Evolutionary conservation across 2,888 invertebrate species (phyloP).

Genomic region (Yponomeuta plumbellus): DNA sequence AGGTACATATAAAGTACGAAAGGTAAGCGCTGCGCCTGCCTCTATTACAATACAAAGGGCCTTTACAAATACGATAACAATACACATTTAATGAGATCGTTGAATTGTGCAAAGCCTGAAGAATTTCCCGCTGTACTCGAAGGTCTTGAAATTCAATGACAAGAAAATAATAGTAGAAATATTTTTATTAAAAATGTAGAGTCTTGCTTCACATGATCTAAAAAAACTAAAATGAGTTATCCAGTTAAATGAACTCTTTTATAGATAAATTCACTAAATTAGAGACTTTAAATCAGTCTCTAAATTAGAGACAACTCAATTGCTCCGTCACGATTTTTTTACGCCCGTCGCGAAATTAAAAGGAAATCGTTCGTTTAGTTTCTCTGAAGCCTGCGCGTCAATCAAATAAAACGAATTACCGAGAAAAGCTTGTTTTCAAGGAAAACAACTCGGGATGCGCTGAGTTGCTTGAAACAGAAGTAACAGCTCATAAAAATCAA

Average conservation of each 20-base stretch:
- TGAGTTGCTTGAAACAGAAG: background rate
- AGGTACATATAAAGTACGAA: background rate
- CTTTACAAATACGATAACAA: background rate
- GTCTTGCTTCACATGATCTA: too few relatives aligned
- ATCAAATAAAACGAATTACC: conserved; percentile 31
- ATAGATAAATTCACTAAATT: too few relatives aligned
- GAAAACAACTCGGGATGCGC: conserved; percentile 28
- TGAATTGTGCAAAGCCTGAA: background rate
- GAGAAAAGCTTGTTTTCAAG: conserved; percentile 40
- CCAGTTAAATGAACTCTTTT: too few relatives aligned
- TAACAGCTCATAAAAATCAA: background rate
- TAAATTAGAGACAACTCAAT: background rate
- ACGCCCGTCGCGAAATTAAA: background rate
- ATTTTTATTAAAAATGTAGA: background rate
- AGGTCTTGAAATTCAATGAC: too few relatives aligned
- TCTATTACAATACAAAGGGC: background rate
- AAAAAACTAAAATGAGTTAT: too few relatives aligned
- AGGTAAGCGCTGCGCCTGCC: background rate
- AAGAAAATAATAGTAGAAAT: too few relatives aligned
- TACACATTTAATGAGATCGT: background rate
- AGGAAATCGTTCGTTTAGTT: background rate
- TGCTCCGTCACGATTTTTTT: background rate
- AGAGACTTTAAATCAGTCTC: background rate
- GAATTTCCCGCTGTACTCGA: background rate
- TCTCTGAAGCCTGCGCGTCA: conserved; percentile 23